These are phyloP conservation scores for Orthosia cruda DNA, from an alignment of 2,888 invertebrate species.

Conservation along the genomic window DNA sequence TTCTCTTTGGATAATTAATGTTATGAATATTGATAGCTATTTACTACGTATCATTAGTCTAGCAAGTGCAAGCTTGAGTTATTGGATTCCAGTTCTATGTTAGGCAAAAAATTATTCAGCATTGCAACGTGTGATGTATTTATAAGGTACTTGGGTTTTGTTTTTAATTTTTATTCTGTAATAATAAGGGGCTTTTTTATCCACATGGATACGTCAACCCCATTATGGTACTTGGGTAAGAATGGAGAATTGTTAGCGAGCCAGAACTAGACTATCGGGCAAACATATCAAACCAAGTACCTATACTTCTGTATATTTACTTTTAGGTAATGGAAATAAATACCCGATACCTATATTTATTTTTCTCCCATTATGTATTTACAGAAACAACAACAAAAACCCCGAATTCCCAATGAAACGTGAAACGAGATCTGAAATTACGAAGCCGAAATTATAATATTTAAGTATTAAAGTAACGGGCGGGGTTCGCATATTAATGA, in stretches of 20 bases:
- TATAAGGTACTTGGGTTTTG: too few relatives aligned
- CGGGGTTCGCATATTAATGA: conserved; percentile 66
- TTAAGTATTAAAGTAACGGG: conserved; percentile 56
- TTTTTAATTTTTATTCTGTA: too few relatives aligned
- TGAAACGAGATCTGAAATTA: conserved; percentile 42
- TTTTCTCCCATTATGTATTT: not conserved
- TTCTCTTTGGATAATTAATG: conserved; percentile 46
- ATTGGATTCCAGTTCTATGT: not conserved
- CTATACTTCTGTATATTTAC: not conserved
- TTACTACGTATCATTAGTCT: conserved; percentile 21
- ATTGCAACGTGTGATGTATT: not conserved
- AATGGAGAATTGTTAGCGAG: too few relatives aligned
- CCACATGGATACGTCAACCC: too few relatives aligned
- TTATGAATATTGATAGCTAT: conserved; percentile 52
- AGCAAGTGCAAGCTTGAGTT: not conserved
- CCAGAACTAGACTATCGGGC: too few relatives aligned
- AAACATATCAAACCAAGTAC: too few relatives aligned
- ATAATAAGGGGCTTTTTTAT: too few relatives aligned
- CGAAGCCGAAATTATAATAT: conserved; percentile 57
- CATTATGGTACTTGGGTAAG: too few relatives aligned
- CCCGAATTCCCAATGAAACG: conserved; percentile 38
- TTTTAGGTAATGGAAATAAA: not conserved
- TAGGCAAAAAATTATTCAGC: conserved; percentile 3
- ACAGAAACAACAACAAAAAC: conserved; percentile 9
- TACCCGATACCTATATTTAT: not conserved